Base-by-base conservation (phyloP, 2,113 vertebrate genomes). In the Macaca nemestrina region DNA sequence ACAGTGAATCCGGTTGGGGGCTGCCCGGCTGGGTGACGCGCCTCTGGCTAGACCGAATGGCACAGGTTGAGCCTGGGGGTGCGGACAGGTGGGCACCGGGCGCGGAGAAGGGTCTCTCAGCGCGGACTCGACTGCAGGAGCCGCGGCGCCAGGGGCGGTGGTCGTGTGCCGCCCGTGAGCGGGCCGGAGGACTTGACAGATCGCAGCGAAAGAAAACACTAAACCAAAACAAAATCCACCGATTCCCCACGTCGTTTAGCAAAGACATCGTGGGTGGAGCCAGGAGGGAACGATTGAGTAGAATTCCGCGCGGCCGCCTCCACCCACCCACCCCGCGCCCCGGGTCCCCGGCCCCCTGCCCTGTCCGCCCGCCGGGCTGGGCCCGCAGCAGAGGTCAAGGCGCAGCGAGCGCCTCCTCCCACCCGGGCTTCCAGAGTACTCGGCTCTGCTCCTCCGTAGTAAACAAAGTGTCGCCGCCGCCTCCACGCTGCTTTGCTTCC, bases 391-490 rank as follows among this genome's bases (percentile, higher is more conserved):
- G 92, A 64, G 72, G 52, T 92, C 23, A 43, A 43, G 70, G 93
- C 1, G 18, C 17, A 38, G 90, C 73, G n/a, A 11, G 78, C 64
- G 43, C 30, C 7, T 70, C 0, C n/a, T 59, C 73, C 52, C 75
- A 4, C 57, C 40, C 50, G 67, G 40, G 76, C 80, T 90, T 48
- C 76, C 68, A 18, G 75, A 95, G 95, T 79, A 78, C 93, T 89
- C 76, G 76, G 84, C 35, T 85, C 8, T 17, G 81, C 96, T 84
- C 67, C 59, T 90, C 94, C 0, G 92, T 97, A 98, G 97, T 97
- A 97, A 98, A 97, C 97, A 97, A 97, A 97, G 90, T 97, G 84
- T 93, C 43, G 96, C 91, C 40, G 90, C 92, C 96, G 93, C 96
- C 97, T 96, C 95, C 96, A 88, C 96, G 97, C 88, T 4, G 90